Evolutionary conservation across 2,888 invertebrate genomes (phyloP).

Genomic region (Drosophila hamatofila): DNA sequence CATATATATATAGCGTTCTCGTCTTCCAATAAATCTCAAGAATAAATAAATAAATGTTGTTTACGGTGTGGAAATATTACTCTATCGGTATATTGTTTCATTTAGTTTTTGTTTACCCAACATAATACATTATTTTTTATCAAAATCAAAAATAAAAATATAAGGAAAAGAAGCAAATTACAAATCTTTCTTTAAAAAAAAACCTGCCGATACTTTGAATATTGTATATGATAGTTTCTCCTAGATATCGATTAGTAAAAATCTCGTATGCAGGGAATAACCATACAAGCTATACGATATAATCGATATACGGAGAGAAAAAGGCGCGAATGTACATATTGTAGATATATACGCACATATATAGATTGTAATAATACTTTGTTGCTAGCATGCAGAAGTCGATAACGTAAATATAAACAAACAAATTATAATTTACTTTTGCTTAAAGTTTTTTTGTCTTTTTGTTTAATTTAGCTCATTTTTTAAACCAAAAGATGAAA

Average conservation of each 20-base stretch:
- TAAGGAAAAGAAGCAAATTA: not conserved
- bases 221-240: not conserved
- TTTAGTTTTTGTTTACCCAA: not conserved
- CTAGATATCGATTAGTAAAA: not conserved
- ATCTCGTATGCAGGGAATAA: not conserved
- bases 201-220: too few species aligned
- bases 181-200: not conserved
- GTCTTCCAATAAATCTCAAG: too few species aligned
- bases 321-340: slow-evolving; percentile 36
- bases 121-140: not conserved
- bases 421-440: not conserved
- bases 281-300: not conserved
- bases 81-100: not conserved
- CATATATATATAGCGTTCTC: too few species aligned
- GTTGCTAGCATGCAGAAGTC: slow-evolving; percentile 60
- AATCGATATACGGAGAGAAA: slow-evolving; percentile 30
- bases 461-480: slow-evolving; percentile 49
- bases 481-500: slow-evolving; percentile 61
- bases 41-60: too few species aligned
- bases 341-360: not conserved
- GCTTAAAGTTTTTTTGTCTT: not conserved
- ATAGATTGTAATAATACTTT: slow-evolving; percentile 13
- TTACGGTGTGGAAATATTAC: not conserved
- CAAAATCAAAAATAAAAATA: not conserved
- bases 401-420: slow-evolving; percentile 61